Evolutionary conservation across 2,797 vertebrate species (phyloP), one percentile per base, ranked within the genome.

Genomic region (Centropyge bicolor): DNA sequence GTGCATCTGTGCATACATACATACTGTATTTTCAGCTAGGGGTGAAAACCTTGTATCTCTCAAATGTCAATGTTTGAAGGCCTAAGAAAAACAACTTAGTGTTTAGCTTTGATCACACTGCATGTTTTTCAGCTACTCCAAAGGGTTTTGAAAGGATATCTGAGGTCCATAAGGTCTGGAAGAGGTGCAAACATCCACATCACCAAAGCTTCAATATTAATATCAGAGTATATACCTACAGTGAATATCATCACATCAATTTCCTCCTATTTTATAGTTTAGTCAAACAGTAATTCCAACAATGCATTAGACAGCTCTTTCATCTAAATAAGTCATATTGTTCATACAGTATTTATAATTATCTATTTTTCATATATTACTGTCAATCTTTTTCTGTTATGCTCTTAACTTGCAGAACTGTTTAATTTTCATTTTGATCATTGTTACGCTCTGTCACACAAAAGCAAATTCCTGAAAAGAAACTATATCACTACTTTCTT

Each of bases 11-110:
- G 31, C 43, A 55, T 71, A 71, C 43, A 75, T 54, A 27, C 8
- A 48, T 77, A 19, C 52, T 31, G 27, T 52, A 51, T 52, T 72
- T 82, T 68, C 41, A 70, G 45, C 7, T 51, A 41, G 10, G 13
- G 11, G 14, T 22, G 8, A 55, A 84, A 76, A 76, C 8, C 6
- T 57, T 56, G 27, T 3, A 6, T 75, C 59, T 70, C 43, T 57
- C 10, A 56, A 68, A 46, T 66, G n/a, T 56, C 13, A 51, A 6
- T 8, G 36, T 62, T 24, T 59, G 16, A 55, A 64, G 46, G 41
- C 54, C 27, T n/a, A 20, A 36, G 14, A 59, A 63, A 72, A 67
- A 70, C 8, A 17, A 75, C 10, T n/a, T 62, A 0, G 20, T 17
- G n/a, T 41, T 70, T 19, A 19, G 22, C 52, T 74, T 61, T 46